These are phyloP conservation scores for Dicycla oo DNA, from an alignment of 2,888 invertebrate species.

Conservation along the genomic window DNA sequence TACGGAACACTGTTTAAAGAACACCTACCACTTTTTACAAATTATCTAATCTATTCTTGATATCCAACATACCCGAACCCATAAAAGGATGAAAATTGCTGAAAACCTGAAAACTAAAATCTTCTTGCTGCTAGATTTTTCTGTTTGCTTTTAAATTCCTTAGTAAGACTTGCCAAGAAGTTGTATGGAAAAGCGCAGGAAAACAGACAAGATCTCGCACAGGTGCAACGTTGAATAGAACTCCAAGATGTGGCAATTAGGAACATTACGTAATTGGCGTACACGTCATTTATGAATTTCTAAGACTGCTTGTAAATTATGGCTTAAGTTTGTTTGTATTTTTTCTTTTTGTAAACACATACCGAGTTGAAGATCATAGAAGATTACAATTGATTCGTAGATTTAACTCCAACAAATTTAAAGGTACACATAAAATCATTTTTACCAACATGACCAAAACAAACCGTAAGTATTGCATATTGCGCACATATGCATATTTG, in stretches of 20 bases:
- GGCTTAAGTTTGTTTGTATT: not conserved
- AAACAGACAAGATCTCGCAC: conserved; percentile 15
- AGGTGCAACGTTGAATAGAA: conserved; percentile 26
- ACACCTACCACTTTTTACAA: too few relatives aligned
- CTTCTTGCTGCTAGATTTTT: not conserved
- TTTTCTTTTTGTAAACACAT: not conserved
- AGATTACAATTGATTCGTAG: not conserved
- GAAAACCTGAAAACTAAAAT: not conserved
- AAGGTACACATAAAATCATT: not conserved
- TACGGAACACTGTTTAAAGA: too few relatives aligned
- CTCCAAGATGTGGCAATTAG: conserved; percentile 33
- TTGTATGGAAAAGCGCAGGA: conserved; percentile 12
- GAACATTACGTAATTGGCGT: conserved; percentile 23
- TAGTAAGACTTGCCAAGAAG: conserved; percentile 9
- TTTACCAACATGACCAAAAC: not conserved
- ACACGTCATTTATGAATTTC: conserved; percentile 1
- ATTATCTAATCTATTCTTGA: not conserved
- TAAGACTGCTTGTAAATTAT: not conserved
- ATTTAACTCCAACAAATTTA: not conserved
- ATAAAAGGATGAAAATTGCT: not conserved
- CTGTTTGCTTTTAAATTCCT: conserved; percentile 5
- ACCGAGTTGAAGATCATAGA: not conserved
- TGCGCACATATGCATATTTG: not conserved
- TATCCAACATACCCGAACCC: too few relatives aligned
- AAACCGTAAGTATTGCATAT: not conserved